Percentiles rank a stretch among this genome's conserved stretches.
Conservation (phyloP, 2,797 vertebrate species). For the Erithacus rubecula region DNA sequence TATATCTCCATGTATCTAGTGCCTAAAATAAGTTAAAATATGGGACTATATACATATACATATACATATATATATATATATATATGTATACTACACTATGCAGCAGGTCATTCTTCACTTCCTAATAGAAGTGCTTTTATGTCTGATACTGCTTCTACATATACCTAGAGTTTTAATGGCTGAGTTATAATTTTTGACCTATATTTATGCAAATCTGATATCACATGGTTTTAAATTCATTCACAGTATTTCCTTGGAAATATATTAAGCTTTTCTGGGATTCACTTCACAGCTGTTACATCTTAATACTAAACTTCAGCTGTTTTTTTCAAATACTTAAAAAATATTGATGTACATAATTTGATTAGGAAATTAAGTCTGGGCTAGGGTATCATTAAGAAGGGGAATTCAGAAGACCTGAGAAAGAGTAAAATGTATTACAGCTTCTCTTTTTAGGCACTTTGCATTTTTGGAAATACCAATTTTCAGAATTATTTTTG, state of each 20-base stretch:
- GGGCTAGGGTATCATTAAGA: not conserved
- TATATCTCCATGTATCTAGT: not conserved
- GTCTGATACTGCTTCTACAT: not conserved
- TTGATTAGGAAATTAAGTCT: not conserved
- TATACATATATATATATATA: not conserved
- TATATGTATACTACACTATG: accelerated
- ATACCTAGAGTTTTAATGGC: not conserved
- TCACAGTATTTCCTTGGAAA: not conserved
- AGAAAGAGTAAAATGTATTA: not conserved
- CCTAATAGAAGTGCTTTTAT: not conserved
- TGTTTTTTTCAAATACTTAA: not conserved
- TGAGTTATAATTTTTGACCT: not conserved
- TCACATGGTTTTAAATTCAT: not conserved
- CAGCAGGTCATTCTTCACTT: not conserved
- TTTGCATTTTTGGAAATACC: not conserved
- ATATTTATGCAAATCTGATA: not conserved
- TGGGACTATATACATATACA: not conserved
- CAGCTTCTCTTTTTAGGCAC: not conserved
- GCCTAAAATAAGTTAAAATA: not conserved
- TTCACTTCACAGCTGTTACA: not conserved
- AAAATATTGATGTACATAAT: not conserved
- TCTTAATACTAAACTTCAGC: not conserved
- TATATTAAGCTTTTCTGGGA: not conserved
- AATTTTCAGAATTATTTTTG: not conserved
- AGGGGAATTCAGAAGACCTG: not conserved